Percentiles rank a stretch among this genome's conserved stretches.
phyloP scores from a whole-genome alignment of 2,888 invertebrate genomes.

The Adelognathus sp. region DNA sequence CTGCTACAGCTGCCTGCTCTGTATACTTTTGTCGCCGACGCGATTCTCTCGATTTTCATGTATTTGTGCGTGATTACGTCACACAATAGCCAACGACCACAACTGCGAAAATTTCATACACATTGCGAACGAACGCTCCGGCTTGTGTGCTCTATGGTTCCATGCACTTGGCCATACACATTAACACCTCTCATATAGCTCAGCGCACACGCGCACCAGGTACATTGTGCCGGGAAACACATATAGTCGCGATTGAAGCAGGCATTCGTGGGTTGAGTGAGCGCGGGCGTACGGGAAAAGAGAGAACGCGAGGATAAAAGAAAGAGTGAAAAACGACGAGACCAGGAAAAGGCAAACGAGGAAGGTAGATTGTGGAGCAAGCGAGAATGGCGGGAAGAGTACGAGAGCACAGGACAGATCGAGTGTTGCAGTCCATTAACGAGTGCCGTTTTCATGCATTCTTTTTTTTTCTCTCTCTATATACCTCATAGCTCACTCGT shows the following conservation, averaged over 20 bases:
- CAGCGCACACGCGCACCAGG: not conserved
- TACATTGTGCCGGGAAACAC: not conserved
- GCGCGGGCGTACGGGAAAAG: not conserved
- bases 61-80: slow-evolving; percentile 28
- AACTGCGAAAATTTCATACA: slow-evolving; percentile 19
- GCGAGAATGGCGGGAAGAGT: slow-evolving; percentile 2
- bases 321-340: slow-evolving; percentile 37
- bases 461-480: slow-evolving; percentile 44
- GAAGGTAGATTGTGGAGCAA: not conserved
- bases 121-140: not conserved
- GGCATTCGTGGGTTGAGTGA: slow-evolving; percentile 18
- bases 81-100: slow-evolving; percentile 19
- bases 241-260: slow-evolving; percentile 25
- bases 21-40: not conserved
- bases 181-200: not conserved
- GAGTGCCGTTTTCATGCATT: slow-evolving; percentile 75
- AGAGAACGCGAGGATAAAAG: no score
- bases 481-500: slow-evolving; percentile 26
- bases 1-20: not conserved
- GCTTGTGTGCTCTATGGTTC: not conserved
- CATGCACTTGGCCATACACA: not conserved
- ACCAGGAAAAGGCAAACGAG: slow-evolving; percentile 20
- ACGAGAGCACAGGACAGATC: slow-evolving; percentile 44
- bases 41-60: not conserved
- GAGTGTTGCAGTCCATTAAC: slow-evolving; percentile 74